phyloP scores from a whole-genome alignment of 1,140 invertebrate species.

The Coptotermes formosanus region DNA sequence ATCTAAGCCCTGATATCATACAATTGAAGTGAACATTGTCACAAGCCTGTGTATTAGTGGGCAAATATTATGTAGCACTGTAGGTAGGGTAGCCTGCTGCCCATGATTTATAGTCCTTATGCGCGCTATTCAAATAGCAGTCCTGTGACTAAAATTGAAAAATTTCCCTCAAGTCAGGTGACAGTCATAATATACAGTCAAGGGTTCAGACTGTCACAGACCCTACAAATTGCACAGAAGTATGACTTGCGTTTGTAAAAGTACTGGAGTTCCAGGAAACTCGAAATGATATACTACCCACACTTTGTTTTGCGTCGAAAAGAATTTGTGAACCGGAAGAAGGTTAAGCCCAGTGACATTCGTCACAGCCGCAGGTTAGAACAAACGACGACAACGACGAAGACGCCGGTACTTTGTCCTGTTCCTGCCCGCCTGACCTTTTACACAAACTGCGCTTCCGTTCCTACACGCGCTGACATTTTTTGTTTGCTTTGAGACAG shows the following conservation, averaged over 20 bases:
- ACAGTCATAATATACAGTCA: neutral
- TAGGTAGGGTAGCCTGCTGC: too few relatives aligned
- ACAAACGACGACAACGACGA: neutral
- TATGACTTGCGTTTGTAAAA: too few relatives aligned
- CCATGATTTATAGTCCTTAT: too few relatives aligned
- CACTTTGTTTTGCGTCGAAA: slow-evolving; percentile 4
- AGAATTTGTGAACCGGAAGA: slow-evolving; percentile 14
- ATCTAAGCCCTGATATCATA: too few relatives aligned
- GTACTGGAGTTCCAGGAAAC: neutral
- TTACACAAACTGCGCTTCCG: neutral
- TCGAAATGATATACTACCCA: neutral
- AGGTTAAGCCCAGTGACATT: neutral
- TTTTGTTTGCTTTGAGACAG: neutral
- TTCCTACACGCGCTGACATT: slow-evolving; percentile 1
- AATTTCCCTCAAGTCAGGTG: neutral
- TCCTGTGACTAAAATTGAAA: neutral
- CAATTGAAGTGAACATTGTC: too few relatives aligned
- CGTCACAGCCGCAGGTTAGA: neutral
- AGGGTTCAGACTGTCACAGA: neutral
- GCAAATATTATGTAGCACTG: too few relatives aligned
- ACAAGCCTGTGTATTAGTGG: too few relatives aligned
- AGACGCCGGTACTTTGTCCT: neutral
- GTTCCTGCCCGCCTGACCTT: neutral
- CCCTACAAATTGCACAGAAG: neutral
- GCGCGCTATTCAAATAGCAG: too few relatives aligned